phyloP scores from a whole-genome alignment of 2,888 invertebrate genomes.

The Rapana venosa region DNA sequence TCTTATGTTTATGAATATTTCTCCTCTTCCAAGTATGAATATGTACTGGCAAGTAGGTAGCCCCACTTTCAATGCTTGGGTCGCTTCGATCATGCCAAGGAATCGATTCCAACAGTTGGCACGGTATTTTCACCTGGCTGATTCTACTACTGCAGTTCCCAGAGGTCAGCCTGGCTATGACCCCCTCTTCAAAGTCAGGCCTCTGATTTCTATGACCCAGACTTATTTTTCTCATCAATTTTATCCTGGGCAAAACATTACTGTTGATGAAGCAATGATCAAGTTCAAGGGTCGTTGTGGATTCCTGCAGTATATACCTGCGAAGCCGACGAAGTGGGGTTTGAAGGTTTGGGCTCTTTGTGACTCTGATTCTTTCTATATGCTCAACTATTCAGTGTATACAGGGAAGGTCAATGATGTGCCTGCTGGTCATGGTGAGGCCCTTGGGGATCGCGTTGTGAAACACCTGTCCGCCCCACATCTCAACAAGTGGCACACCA shows the following conservation, averaged over 20 bases:
- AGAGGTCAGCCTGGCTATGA: constrained; percentile 12
- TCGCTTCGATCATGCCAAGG: neutral
- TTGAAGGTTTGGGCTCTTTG: neutral
- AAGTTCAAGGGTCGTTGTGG: constrained; percentile 26
- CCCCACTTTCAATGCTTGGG: neutral
- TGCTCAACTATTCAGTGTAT: constrained; percentile 9
- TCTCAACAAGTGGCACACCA: constrained; percentile 4
- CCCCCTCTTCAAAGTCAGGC: neutral
- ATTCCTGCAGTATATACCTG: constrained; percentile 10
- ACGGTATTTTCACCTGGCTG: neutral
- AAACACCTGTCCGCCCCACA: constrained; percentile 2
- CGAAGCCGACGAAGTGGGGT: neutral
- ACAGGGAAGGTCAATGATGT: constrained; percentile 16
- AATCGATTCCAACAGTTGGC: constrained; percentile 8
- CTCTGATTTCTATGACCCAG: neutral
- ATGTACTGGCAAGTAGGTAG: neutral
- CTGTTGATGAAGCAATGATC: constrained; percentile 7
- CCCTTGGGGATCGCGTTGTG: neutral
- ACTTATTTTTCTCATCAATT: neutral
- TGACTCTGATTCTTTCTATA: constrained; percentile 10
- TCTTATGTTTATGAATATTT: neutral
- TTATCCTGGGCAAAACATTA: constrained; percentile 7
- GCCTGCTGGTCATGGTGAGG: neutral
- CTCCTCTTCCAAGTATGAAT: neutral
- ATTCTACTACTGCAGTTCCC: neutral